phyloP scores from a whole-genome alignment of 2,888 invertebrate genomes.

The Bugula neritina region DNA sequence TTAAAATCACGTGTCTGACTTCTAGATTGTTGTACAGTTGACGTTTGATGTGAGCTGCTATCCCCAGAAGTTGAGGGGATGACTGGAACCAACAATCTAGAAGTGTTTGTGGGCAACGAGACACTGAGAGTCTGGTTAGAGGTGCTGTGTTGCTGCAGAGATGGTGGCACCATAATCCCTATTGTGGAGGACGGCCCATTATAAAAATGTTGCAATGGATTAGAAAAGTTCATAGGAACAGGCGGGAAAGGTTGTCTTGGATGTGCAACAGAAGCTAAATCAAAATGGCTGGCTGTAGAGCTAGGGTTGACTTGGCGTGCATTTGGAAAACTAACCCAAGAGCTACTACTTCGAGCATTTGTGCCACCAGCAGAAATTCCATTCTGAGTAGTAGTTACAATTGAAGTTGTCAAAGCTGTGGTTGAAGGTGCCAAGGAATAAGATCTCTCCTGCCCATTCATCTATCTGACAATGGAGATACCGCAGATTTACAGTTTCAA shows the following conservation, averaged over 20 bases:
- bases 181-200: not conserved
- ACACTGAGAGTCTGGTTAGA: not conserved
- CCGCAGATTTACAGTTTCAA: too few species aligned
- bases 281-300: not conserved
- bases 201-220: not conserved
- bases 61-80: not conserved
- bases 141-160: not conserved
- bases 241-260: not conserved
- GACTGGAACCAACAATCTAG: not conserved
- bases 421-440: not conserved
- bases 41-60: not conserved
- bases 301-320: not conserved
- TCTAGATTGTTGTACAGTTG: not conserved
- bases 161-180: not conserved
- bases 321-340: not conserved
- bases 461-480: not conserved
- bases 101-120: not conserved
- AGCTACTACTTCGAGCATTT: not conserved
- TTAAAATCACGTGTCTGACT: not conserved
- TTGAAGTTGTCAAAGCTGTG: not conserved
- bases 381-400: not conserved
- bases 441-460: slow-evolving; percentile 22
- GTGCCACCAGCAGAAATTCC: not conserved
- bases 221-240: not conserved
- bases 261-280: not conserved